Evolutionary conservation across 2,797 vertebrate genomes (phyloP).

Genomic region (Cynopterus sphinx): DNA sequence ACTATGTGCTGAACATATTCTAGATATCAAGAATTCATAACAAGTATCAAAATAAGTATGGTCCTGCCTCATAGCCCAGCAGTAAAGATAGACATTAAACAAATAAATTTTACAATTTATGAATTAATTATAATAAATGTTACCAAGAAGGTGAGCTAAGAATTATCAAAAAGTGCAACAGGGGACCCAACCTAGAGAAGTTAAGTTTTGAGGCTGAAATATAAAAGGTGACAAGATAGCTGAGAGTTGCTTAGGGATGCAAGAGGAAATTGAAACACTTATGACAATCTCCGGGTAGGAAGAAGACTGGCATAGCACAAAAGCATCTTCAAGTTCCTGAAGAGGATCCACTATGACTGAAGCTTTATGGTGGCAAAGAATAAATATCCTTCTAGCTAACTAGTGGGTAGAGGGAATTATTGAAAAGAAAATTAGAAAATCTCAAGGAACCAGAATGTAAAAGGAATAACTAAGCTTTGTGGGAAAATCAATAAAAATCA

Average conservation of each 20-base stretch:
- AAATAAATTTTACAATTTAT: background rate
- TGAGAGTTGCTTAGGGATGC: background rate
- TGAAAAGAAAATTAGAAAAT: background rate
- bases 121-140: background rate
- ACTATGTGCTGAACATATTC: background rate
- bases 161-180: background rate
- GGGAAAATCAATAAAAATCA: background rate
- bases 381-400: background rate
- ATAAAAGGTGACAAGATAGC: background rate
- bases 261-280: background rate
- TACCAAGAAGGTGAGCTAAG: background rate
- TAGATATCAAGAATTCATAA: background rate
- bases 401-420: background rate
- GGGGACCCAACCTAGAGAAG: background rate
- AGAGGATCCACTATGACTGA: background rate
- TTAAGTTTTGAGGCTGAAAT: background rate
- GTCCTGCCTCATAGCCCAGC: background rate
- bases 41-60: background rate
- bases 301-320: background rate
- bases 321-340: background rate
- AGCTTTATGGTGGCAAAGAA: background rate
- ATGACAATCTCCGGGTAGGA: background rate
- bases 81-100: background rate
- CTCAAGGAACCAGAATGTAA: background rate
- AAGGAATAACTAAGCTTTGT: background rate